Evolutionary conservation across 2,113 vertebrate species (phyloP).

Genomic region (Phrynosoma blainvillii): DNA sequence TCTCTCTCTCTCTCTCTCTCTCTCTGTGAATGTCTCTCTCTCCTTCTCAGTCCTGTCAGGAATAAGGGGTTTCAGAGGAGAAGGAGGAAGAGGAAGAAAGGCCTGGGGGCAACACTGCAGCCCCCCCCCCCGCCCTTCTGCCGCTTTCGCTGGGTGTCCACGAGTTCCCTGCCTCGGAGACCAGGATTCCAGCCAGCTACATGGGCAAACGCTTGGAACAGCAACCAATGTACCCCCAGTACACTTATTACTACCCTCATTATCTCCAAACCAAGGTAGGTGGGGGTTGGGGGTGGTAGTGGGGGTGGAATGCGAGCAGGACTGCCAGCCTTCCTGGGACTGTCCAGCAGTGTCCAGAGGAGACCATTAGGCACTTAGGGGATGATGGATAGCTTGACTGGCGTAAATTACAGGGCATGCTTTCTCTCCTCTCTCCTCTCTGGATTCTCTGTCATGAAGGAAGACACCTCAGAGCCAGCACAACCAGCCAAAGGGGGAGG

Average conservation of each 20-base stretch:
- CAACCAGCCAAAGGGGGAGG: not conserved
- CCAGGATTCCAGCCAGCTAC: conserved; percentile 97
- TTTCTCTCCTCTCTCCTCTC: not conserved
- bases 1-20: not conserved
- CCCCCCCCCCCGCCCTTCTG: no score
- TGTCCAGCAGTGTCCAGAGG: conserved; percentile 39
- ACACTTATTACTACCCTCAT: conserved; percentile 98
- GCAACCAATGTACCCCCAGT: conserved; percentile 99
- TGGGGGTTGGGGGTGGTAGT: not conserved
- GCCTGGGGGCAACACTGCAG: conserved; percentile 58
- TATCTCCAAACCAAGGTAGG: conserved; percentile 98
- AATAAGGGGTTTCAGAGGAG: conserved; percentile 77
- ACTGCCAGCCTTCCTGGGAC: conserved; percentile 37
- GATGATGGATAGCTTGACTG: conserved; percentile 61
- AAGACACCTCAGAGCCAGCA: not conserved
- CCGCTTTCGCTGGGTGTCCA: conserved; percentile 72
- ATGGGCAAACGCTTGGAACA: conserved; percentile 99
- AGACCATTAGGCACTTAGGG: conserved; percentile 61
- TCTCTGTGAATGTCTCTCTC: no score
- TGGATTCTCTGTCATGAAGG: conserved; percentile 52
- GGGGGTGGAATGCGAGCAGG: no score
- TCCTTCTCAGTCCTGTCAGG: conserved; percentile 79
- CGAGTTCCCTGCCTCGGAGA: conserved; percentile 89
- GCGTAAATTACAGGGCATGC: conserved; percentile 34
- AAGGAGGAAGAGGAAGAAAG: conserved; percentile 54